Evolutionary conservation across 1,140 invertebrate genomes (phyloP).

Genomic region (Eumaeus atala): DNA sequence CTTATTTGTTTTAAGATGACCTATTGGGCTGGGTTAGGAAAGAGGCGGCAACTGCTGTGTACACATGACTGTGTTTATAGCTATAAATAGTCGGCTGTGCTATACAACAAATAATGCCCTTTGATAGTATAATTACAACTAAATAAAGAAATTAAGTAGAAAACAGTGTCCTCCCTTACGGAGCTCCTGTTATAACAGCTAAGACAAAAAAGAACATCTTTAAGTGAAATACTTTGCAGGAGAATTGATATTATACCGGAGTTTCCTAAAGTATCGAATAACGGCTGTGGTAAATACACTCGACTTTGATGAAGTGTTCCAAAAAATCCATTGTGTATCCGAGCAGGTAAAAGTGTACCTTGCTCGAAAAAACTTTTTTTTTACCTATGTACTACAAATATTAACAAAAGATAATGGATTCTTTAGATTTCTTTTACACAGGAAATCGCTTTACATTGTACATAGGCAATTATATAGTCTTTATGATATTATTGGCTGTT

Average conservation of each 20-base stretch:
- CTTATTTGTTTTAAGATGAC: too few relatives aligned
- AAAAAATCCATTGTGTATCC: constrained; percentile 28
- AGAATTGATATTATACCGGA: constrained; percentile 20
- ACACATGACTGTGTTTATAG: too few relatives aligned
- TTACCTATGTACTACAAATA: neutral
- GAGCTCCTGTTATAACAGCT: constrained; percentile 2
- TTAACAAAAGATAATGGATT: constrained; percentile 3
- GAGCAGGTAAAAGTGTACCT: constrained; percentile 22
- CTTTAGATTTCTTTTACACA: neutral
- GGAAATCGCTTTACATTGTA: too few relatives aligned
- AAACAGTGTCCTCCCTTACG: too few relatives aligned
- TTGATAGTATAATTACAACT: too few relatives aligned
- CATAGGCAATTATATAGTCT: too few relatives aligned
- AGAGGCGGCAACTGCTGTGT: too few relatives aligned
- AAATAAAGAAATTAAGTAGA: too few relatives aligned
- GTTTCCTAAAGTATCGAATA: constrained; percentile 25
- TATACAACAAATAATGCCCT: too few relatives aligned
- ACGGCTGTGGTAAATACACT: constrained; percentile 19
- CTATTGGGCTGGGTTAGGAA: too few relatives aligned
- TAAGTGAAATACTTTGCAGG: neutral
- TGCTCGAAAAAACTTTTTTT: neutral
- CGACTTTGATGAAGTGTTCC: constrained; percentile 20
- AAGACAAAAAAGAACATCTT: neutral
- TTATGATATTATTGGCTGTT: too few relatives aligned
- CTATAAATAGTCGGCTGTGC: too few relatives aligned